Base-by-base conservation (phyloP, 1,140 invertebrate species). In the Dendrolimus punctatus region DNA sequence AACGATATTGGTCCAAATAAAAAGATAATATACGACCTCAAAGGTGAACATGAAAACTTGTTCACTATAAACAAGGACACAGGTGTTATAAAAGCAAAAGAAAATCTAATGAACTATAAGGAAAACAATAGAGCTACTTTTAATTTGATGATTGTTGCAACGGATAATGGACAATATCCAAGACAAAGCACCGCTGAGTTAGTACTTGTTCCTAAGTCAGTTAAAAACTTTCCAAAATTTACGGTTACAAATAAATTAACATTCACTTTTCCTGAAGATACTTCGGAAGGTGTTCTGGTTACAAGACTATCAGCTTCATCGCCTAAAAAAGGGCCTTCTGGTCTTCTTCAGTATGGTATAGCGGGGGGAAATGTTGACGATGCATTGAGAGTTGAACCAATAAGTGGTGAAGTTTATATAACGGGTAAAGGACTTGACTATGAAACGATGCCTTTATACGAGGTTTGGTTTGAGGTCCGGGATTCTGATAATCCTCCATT, bases 391-490 rank as follows among this genome's bases (percentile, higher is more conserved):
- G 93, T 99, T 48, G 93, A 97, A 77, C 68, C 90, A 7, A 91
- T 90, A 39, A 94, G 91, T 40, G 96, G 97, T 9, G 92, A 94
- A 79, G 89, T 98, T 6, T 90, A 89, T 60, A 91, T 97, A 0
- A 92, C 93, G 3, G 91, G 91, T 6, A 91, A 90, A 68, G 93
- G 93, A 1, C 89, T 99, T 49, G 97, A 99, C 84, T 98, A 95
- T 71, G 97, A 99, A 88, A 92, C 92, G 1, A 90, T 92, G 56
- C 90, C 92, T 9, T 82, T 92, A 9, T 98, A 97, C 78, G 93
- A 96, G 84, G 91, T 98, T 37, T 99, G 96, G 97, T 91, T 99
- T 48, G 95, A 97, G 89, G 96, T 97, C 0, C 87, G 91, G 50
- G 96, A 98, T 82, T 92, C 93, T 0, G 95, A 96, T 72, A 91